These are phyloP conservation scores for Pseudolycoriella hygida DNA, from an alignment of 2,888 invertebrate species.

Conservation along the genomic window DNA sequence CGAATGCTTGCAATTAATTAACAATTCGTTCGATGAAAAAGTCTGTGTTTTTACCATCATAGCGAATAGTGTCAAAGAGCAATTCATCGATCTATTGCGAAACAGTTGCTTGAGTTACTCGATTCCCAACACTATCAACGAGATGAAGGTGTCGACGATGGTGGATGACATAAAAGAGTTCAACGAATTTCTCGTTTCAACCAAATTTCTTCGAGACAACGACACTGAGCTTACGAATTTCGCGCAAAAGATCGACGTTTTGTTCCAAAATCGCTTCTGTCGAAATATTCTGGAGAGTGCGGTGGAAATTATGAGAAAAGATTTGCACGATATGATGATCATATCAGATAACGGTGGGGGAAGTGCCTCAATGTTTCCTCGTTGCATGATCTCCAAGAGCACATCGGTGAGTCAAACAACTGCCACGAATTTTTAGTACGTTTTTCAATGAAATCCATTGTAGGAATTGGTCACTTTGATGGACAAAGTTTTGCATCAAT, in stretches of 20 bases:
- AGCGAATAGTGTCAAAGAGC: constrained; percentile 34
- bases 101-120: constrained; percentile 57
- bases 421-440: too few relatives aligned
- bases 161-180: constrained; percentile 46
- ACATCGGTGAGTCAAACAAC: constrained; percentile 22
- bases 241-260: constrained; percentile 50
- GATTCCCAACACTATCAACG: constrained; percentile 57
- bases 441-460: background rate
- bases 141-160: constrained; percentile 46
- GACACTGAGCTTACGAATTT: constrained; percentile 46
- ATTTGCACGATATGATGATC: constrained; percentile 54
- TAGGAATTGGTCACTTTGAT: constrained; percentile 22
- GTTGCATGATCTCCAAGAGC: constrained; percentile 27
- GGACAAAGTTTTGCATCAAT: constrained; percentile 23
- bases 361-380: constrained; percentile 20
- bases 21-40: constrained; percentile 18
- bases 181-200: constrained; percentile 39
- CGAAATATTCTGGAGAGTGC: constrained; percentile 51
- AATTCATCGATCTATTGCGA: constrained; percentile 46
- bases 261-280: constrained; percentile 62
- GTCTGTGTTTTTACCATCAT: constrained; percentile 29
- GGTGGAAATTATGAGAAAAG: constrained; percentile 55
- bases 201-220: constrained; percentile 35
- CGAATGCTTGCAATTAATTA: constrained; percentile 20
- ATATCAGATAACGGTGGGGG: constrained; percentile 29